These are phyloP conservation scores for Drosophila villosipedis DNA, from an alignment of 2,888 invertebrate species.

Conservation along the genomic window DNA sequence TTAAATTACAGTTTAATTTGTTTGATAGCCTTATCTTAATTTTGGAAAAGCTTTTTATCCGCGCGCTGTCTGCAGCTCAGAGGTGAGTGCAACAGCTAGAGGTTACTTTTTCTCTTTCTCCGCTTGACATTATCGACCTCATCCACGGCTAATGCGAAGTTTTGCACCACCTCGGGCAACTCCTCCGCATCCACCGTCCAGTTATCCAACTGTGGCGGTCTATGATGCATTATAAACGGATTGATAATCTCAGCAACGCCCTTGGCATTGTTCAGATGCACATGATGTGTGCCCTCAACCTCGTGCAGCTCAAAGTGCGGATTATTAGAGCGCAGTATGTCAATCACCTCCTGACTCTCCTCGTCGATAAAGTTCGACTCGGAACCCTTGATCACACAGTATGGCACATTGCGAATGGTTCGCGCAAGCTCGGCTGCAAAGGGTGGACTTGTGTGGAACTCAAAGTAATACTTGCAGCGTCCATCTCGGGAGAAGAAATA, in stretches of 20 bases:
- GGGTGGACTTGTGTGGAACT: constrained; percentile 80
- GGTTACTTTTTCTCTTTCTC: constrained; percentile 79
- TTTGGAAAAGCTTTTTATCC: background rate
- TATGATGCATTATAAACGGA: constrained; percentile 86
- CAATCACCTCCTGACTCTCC: constrained; percentile 86
- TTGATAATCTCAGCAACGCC: constrained; percentile 87
- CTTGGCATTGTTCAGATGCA: constrained; percentile 90
- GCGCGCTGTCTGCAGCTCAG: constrained; percentile 49
- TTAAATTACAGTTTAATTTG: constrained; percentile 29
- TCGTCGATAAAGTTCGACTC: constrained; percentile 86
- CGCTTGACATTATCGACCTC: constrained; percentile 66
- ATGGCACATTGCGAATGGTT: constrained; percentile 87
- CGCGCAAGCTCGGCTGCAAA: constrained; percentile 87
- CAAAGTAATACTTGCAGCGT: constrained; percentile 79
- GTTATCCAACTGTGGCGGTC: constrained; percentile 72
- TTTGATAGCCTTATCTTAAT: constrained; percentile 8
- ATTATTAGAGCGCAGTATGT: constrained; percentile 87
- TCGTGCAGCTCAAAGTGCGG: constrained; percentile 87
- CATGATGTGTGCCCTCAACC: constrained; percentile 90
- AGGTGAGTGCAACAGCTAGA: constrained; percentile 77
- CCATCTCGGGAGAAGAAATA: constrained; percentile 86
- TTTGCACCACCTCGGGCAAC: constrained; percentile 45
- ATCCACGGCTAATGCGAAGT: constrained; percentile 60
- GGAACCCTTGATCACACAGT: constrained; percentile 88
- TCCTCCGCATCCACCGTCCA: constrained; percentile 68